A percentile compares a stretch with the other conserved stretches of the same genome.
Evolutionary conservation across 2,888 invertebrate genomes (phyloP).

Genomic region (Nomada flava): DNA sequence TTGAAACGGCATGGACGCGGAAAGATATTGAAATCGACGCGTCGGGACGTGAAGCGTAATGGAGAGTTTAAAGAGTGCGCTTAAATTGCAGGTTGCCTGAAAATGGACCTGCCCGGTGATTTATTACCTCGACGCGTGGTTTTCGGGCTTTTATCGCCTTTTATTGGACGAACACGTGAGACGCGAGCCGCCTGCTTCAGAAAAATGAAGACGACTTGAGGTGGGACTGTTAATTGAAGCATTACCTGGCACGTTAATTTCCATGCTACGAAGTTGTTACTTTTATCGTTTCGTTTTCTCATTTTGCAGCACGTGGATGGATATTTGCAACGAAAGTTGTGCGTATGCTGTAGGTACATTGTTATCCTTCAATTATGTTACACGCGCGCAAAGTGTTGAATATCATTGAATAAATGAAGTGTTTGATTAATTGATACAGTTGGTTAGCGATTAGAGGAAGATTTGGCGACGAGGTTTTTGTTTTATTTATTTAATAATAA

Average conservation of each 20-base stretch:
- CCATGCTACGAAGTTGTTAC: neutral
- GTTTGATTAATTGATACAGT: too few species aligned
- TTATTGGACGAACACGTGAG: slow-evolving; percentile 8
- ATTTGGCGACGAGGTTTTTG: too few species aligned
- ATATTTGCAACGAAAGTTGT: too few species aligned
- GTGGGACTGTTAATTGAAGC: neutral
- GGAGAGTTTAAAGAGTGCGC: slow-evolving; percentile 43
- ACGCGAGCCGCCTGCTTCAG: neutral
- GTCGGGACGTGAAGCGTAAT: slow-evolving; percentile 33
- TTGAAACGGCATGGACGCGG: neutral
- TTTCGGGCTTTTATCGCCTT: slow-evolving; percentile 41
- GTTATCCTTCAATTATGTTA: too few species aligned
- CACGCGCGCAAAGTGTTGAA: too few species aligned
- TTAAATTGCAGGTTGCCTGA: slow-evolving; percentile 54
- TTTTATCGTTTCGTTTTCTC: neutral
- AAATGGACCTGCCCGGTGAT: slow-evolving; percentile 37
- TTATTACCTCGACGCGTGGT: slow-evolving; percentile 32
- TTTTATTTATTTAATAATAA: too few species aligned
- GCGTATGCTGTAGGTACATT: too few species aligned
- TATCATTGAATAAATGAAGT: too few species aligned
- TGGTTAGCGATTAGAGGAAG: too few species aligned
- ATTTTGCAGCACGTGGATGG: neutral
- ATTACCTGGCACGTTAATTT: neutral
- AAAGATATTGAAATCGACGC: slow-evolving; percentile 53
- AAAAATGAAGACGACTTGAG: neutral